phyloP scores from a whole-genome alignment of 1,140 invertebrate genomes.

The Aradophagus sp. region DNA sequence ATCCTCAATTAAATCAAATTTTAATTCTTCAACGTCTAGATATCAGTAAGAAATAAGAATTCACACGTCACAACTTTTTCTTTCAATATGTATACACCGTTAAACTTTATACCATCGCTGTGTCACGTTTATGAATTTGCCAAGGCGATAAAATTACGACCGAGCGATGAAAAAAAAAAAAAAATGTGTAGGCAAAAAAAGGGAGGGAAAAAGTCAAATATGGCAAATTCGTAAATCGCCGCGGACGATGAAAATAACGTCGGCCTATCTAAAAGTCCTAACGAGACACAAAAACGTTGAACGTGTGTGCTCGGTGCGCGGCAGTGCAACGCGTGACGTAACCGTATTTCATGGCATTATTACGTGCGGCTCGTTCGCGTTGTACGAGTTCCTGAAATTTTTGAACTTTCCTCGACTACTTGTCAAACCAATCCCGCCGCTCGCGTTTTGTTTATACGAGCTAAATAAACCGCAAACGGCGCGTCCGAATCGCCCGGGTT shows the following conservation, averaged over 20 bases:
- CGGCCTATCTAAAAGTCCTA: conserved; percentile 45
- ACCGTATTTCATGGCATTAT: conserved; percentile 40
- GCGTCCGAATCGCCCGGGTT: no score
- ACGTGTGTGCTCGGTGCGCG: conserved; percentile 29
- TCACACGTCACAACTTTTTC: no score
- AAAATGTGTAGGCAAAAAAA: no score
- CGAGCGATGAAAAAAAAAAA: no score
- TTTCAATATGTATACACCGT: no score
- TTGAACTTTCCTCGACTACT: conserved; percentile 21
- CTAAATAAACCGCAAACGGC: no score
- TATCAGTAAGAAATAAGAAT: no score
- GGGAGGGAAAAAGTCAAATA: conserved; percentile 33
- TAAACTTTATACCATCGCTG: no score
- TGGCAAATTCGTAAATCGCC: conserved; percentile 22
- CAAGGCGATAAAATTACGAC: no score
- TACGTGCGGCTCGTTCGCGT: conserved; percentile 26
- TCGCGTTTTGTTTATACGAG: neutral
- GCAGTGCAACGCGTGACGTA: conserved; percentile 47
- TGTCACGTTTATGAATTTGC: no score
- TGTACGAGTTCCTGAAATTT: conserved; percentile 40
- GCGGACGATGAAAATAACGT: conserved; percentile 28
- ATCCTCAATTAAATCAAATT: no score
- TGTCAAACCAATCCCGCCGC: conserved; percentile 12
- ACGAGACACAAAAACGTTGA: conserved; percentile 47
- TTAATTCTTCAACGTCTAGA: no score